Conservation (phyloP, 2,888 invertebrate genomes). For the Lasioglossum morio region DNA sequence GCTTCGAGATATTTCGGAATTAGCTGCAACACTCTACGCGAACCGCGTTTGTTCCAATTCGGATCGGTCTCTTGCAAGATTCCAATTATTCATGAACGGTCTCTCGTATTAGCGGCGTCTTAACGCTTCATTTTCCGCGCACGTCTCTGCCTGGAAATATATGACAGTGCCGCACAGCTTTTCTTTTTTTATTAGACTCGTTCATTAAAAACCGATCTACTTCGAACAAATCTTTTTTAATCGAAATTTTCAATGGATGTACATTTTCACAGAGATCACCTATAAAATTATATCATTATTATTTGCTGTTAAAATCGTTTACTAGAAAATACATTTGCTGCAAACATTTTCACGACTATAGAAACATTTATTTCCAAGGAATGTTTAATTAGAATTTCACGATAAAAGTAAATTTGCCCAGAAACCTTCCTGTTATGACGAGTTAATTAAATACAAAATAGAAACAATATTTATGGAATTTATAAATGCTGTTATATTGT, state of each 20-base stretch:
- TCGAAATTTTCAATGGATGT: background rate
- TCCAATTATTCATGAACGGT: background rate
- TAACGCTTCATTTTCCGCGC: background rate
- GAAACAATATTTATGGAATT: background rate
- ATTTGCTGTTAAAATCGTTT: too few species aligned
- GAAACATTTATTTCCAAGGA: too few species aligned
- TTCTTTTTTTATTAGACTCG: too few species aligned
- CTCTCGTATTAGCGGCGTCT: background rate
- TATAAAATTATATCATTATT: too few species aligned
- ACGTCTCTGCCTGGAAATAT: background rate
- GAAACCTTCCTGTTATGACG: background rate
- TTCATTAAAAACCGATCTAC: too few species aligned
- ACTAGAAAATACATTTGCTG: too few species aligned
- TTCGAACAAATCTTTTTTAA: too few species aligned
- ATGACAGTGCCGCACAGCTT: background rate
- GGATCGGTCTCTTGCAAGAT: background rate
- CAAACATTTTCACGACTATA: too few species aligned
- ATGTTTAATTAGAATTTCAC: too few species aligned
- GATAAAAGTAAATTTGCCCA: too few species aligned
- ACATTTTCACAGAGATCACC: background rate
- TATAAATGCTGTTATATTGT: too few species aligned
- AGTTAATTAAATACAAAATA: background rate
- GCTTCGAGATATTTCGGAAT: conserved; percentile 30
- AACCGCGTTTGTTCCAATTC: conserved; percentile 8
- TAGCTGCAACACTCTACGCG: background rate